Conservation (phyloP, 2,113 vertebrate species). For the Neotoma lepida region DNA sequence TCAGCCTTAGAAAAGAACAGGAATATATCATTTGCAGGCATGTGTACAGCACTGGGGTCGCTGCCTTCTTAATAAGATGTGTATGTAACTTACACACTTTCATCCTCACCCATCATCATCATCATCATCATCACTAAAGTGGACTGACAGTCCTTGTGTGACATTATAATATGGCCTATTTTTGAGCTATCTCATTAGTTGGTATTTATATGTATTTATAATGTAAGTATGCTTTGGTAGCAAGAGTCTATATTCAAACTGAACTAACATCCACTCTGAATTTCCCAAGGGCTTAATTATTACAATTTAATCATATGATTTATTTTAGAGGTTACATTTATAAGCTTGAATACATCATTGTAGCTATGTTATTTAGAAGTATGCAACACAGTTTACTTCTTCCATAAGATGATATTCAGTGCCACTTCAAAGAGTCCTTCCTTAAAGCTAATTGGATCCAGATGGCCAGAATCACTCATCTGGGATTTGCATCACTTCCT, state of each 20-base stretch:
- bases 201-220: not conserved
- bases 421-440: not conserved
- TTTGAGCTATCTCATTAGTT: not conserved
- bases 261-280: not conserved
- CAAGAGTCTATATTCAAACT: not conserved
- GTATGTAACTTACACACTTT: not conserved
- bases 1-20: not conserved
- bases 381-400: not conserved
- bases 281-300: slow-evolving; percentile 11
- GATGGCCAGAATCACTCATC: not conserved
- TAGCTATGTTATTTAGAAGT: not conserved
- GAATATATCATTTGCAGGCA: not conserved
- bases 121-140: not conserved
- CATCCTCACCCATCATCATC: not conserved
- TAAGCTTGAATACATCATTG: not conserved
- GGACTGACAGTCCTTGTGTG: not conserved
- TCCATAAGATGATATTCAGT: not conserved
- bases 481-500: not conserved
- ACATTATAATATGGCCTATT: not conserved
- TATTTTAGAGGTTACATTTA: not conserved
- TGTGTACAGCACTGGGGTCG: not conserved
- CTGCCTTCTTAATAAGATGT: not conserved
- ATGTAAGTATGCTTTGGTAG: not conserved
- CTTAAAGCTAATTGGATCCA: not conserved
- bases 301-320: not conserved